These are phyloP conservation scores for Lochmaea capreae DNA, from an alignment of 2,888 invertebrate genomes.

Conservation along the genomic window DNA sequence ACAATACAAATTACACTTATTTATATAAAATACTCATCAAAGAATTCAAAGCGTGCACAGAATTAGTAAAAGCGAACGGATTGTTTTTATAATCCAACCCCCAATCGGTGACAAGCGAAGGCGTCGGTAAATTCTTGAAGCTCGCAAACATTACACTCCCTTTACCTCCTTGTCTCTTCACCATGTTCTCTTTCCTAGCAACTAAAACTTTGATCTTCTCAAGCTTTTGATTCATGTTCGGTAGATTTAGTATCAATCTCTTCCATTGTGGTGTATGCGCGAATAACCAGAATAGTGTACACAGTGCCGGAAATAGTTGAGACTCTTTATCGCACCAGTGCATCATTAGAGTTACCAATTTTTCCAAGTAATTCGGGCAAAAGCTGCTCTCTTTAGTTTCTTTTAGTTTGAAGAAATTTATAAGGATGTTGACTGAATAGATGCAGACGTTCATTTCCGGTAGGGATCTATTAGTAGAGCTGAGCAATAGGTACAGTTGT, in stretches of 20 bases:
- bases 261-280: slow-evolving; percentile 68
- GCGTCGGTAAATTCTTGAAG: slow-evolving; percentile 49
- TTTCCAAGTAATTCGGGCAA: slow-evolving; percentile 71
- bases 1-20: slow-evolving; percentile 12
- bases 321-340: slow-evolving; percentile 77
- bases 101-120: slow-evolving; percentile 60
- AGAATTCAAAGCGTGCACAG: slow-evolving; percentile 56
- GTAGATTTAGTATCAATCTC: slow-evolving; percentile 60
- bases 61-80: slow-evolving; percentile 59
- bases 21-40: slow-evolving; percentile 45
- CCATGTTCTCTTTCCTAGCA: slow-evolving; percentile 60
- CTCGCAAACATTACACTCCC: slow-evolving; percentile 51
- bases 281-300: slow-evolving; percentile 77
- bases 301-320: slow-evolving; percentile 73
- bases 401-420: slow-evolving; percentile 75
- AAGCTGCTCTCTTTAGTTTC: slow-evolving; percentile 73
- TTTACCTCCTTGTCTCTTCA: slow-evolving; percentile 46
- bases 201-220: slow-evolving; percentile 55
- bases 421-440: slow-evolving; percentile 70
- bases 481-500: slow-evolving; percentile 62
- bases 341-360: slow-evolving; percentile 73
- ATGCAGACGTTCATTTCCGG: slow-evolving; percentile 72
- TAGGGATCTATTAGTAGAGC: slow-evolving; percentile 69
- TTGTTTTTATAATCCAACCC: slow-evolving; percentile 58
- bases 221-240: slow-evolving; percentile 55